phyloP scores from a whole-genome alignment of 2,113 vertebrate species.

The Tympanuchus pallidicinctus region DNA sequence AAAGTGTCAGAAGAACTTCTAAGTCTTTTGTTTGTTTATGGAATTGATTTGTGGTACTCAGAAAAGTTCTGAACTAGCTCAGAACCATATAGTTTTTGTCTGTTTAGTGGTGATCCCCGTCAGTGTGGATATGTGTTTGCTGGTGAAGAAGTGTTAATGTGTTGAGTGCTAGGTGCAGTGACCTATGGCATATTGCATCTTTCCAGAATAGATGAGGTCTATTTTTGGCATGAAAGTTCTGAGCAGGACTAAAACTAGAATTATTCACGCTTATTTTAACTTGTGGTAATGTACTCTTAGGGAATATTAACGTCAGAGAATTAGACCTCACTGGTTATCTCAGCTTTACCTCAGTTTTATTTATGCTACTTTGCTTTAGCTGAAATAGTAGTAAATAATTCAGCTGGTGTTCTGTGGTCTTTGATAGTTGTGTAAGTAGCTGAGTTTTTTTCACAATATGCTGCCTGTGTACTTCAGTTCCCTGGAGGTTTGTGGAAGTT shows the following conservation, averaged over 20 bases:
- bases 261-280: constrained; percentile 8
- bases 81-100: neutral
- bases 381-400: neutral
- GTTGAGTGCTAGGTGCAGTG: neutral
- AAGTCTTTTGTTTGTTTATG: neutral
- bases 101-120: neutral
- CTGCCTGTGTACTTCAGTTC: neutral
- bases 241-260: constrained; percentile 8
- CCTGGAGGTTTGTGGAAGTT: neutral
- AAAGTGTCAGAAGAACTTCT: neutral
- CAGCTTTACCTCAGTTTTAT: neutral
- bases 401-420: neutral
- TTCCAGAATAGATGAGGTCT: neutral
- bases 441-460: neutral
- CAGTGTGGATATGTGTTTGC: neutral
- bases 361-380: neutral
- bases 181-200: neutral
- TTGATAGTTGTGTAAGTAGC: neutral
- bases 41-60: neutral
- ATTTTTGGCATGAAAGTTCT: neutral
- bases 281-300: neutral
- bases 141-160: neutral
- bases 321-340: neutral
- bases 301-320: neutral
- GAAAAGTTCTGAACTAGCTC: neutral